phyloP scores from a whole-genome alignment of 2,797 vertebrate genomes.

The Sebastes steindachneri region DNA sequence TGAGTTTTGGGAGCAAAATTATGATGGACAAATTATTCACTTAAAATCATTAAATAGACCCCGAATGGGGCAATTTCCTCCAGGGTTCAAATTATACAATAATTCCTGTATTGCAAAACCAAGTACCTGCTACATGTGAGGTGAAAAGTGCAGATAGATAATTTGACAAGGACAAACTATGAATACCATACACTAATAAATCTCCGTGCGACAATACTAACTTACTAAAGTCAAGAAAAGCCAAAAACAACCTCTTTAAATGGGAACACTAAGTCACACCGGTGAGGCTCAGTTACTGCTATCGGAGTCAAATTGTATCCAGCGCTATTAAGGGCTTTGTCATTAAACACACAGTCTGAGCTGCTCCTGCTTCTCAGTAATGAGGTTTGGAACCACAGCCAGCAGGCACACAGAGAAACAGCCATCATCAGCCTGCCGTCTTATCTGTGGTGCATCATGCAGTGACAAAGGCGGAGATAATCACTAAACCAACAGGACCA shows the following conservation, averaged over 20 bases:
- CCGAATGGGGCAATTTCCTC: neutral
- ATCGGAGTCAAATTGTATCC: conserved; percentile 16
- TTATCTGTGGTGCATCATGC: conserved; percentile 33
- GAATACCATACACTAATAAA: neutral
- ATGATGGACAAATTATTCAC: neutral
- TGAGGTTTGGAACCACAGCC: conserved; percentile 26
- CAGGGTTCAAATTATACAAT: neutral
- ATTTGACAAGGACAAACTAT: neutral
- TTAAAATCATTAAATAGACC: neutral
- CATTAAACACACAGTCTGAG: conserved; percentile 31
- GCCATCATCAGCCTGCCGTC: conserved; percentile 5
- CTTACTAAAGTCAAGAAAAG: conserved; percentile 3
- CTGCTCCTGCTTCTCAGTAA: conserved; percentile 34
- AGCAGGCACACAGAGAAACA: conserved; percentile 6
- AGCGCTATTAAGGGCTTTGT: conserved; percentile 8
- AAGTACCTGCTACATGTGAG: neutral
- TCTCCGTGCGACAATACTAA: neutral
- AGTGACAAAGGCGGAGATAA: conserved; percentile 30
- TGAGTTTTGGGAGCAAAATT: neutral
- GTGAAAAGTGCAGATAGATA: neutral
- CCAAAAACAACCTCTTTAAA: neutral
- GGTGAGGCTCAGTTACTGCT: conserved; percentile 5
- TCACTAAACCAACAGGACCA: conserved; percentile 1
- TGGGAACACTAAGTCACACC: neutral
- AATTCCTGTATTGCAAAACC: neutral